Conservation (phyloP, 2,888 invertebrate genomes). For the Apotomis turbidana region DNA sequence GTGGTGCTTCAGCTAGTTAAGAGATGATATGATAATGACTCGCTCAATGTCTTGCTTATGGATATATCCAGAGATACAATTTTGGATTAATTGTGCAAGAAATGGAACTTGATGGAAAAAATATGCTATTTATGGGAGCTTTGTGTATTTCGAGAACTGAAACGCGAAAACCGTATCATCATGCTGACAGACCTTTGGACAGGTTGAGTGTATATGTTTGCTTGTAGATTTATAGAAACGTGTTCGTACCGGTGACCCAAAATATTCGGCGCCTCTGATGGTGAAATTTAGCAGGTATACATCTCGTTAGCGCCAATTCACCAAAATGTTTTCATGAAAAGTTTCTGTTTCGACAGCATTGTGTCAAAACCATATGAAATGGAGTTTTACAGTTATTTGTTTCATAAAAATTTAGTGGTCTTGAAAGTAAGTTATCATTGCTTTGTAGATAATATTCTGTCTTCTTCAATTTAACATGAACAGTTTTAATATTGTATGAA, state of each 20-base stretch:
- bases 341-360: neutral
- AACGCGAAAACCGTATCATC: neutral
- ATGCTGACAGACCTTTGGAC: neutral
- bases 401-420: neutral
- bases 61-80: neutral
- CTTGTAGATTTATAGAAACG: neutral
- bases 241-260: no score
- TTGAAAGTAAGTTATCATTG: neutral
- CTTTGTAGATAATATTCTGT: neutral
- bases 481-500: neutral
- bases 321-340: neutral
- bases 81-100: neutral
- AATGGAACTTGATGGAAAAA: slow-evolving; percentile 14
- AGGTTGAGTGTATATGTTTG: neutral
- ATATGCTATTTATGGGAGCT: neutral
- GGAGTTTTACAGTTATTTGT: neutral
- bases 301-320: neutral
- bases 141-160: neutral
- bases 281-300: no score
- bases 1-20: neutral
- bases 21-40: no score
- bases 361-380: neutral
- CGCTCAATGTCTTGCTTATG: no score
- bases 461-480: no score
- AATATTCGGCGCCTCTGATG: no score